Evolutionary conservation across 1,140 invertebrate genomes (phyloP).

Genomic region (Lordiphosa stackelbergi): DNA sequence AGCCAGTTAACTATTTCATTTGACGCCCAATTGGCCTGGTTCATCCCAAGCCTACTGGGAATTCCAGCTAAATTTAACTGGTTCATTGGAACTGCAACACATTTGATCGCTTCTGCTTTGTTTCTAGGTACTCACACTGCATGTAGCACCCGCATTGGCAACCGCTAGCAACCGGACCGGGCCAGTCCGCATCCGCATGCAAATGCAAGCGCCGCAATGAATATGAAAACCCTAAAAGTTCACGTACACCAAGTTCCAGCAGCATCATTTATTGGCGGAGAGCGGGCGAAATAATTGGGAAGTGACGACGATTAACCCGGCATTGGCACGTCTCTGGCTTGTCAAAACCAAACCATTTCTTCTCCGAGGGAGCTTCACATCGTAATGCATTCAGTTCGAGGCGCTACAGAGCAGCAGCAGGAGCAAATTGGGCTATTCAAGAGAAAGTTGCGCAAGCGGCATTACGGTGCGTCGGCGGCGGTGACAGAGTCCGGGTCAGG

Average conservation of each 20-base stretch:
- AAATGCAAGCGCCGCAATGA: slow-evolving; percentile 23
- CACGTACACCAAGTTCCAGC: neutral
- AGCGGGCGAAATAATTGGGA: neutral
- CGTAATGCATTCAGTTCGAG: slow-evolving; percentile 71
- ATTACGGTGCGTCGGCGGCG: slow-evolving; percentile 13
- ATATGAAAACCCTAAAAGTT: slow-evolving; percentile 4
- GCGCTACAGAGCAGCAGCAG: slow-evolving; percentile 42
- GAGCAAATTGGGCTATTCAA: slow-evolving; percentile 45
- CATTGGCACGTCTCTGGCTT: slow-evolving; percentile 13
- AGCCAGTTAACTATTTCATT: too few species aligned
- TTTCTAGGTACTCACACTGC: neutral
- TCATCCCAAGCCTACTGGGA: too few species aligned
- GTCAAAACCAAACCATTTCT: slow-evolving; percentile 24
- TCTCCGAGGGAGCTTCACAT: slow-evolving; percentile 16
- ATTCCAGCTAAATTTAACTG: too few species aligned
- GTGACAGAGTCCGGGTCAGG: slow-evolving; percentile 2
- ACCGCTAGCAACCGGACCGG: too few species aligned
- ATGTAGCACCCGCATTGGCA: too few species aligned
- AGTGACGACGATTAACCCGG: neutral
- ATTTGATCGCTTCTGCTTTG: neutral
- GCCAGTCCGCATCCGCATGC: slow-evolving; percentile 7
- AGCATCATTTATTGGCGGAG: neutral
- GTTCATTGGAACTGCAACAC: too few species aligned
- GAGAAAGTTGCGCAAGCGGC: slow-evolving; percentile 47
- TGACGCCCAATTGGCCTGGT: too few species aligned